A percentile compares a stretch with the other conserved stretches of the same genome.
Conservation (phyloP, 2,888 invertebrate genomes). For the Cataglyphis altisquamis region DNA sequence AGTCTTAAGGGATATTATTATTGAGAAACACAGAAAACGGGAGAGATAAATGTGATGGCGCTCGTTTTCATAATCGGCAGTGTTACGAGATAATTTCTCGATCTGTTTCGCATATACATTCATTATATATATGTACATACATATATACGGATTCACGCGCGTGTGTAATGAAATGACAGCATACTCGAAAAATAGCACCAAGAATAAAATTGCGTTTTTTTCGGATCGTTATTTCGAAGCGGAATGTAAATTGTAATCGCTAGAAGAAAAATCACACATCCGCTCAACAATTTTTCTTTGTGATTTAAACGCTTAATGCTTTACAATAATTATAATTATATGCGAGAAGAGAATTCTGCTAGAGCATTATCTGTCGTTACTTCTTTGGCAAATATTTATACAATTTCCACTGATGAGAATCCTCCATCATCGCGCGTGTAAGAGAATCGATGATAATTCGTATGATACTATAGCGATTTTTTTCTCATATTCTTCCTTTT, state of each 20-base stretch:
- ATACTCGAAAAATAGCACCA: conserved; percentile 68
- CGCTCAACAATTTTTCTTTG: conserved; percentile 56
- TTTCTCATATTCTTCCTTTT: not conserved
- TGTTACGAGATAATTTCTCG: conserved; percentile 74
- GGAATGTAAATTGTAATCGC: conserved; percentile 69
- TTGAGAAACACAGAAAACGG: conserved; percentile 30
- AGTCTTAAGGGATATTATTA: conserved; percentile 62
- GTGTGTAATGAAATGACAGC: conserved; percentile 71
- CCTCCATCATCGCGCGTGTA: not conserved
- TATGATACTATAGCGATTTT: not conserved
- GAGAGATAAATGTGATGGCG: conserved; percentile 62
- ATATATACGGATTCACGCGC: conserved; percentile 37
- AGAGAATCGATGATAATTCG: conserved; percentile 35
- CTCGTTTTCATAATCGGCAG: conserved; percentile 74
- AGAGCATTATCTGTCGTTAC: conserved; percentile 24
- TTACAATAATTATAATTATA: conserved; percentile 22
- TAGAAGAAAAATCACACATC: conserved; percentile 61
- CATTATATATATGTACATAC: not conserved
- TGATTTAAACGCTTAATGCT: conserved; percentile 21
- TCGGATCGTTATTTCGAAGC: conserved; percentile 49
- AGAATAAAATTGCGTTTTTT: conserved; percentile 62
- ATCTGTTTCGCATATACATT: conserved; percentile 40
- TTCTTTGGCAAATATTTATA: conserved; percentile 68
- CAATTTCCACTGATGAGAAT: not conserved
- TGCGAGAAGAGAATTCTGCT: conserved; percentile 4